A percentile compares a stretch with the other conserved stretches of the same genome.
Conservation (phyloP, 2,888 invertebrate genomes). For the Drosophila mimica region DNA sequence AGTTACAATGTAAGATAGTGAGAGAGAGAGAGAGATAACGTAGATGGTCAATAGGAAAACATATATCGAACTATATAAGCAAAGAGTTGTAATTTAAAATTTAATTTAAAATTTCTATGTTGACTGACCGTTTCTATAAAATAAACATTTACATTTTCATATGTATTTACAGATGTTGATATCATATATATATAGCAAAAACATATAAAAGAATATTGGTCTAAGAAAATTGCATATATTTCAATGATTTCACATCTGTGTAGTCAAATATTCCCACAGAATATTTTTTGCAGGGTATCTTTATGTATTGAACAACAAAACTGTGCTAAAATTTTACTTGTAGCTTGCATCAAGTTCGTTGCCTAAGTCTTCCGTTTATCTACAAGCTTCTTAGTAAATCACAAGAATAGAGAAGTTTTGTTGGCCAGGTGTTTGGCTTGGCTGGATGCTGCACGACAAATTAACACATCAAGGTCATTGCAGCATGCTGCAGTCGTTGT, state of each 20-base stretch:
- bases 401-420: constrained; percentile 20
- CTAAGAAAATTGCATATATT: background rate
- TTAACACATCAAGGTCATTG: constrained; percentile 83
- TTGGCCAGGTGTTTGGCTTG: constrained; percentile 50
- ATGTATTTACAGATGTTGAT: too few species aligned
- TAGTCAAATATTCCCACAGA: background rate
- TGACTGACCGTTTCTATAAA: background rate
- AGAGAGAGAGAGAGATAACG: background rate
- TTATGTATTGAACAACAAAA: background rate
- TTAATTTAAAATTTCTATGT: background rate
- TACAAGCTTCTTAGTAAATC: constrained; percentile 12
- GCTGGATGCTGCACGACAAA: constrained; percentile 55
- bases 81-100: background rate
- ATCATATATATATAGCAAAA: too few species aligned
- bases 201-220: background rate
- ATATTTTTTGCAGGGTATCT: background rate
- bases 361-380: constrained; percentile 60
- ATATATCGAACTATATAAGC: background rate
- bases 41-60: background rate
- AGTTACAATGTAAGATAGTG: too few species aligned
- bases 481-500: constrained; percentile 16
- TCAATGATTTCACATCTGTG: background rate
- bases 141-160: background rate
- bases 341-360: constrained; percentile 50
- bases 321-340: background rate